Evolutionary conservation across 2,797 vertebrate species (phyloP).

Genomic region (Miichthys miiuy): DNA sequence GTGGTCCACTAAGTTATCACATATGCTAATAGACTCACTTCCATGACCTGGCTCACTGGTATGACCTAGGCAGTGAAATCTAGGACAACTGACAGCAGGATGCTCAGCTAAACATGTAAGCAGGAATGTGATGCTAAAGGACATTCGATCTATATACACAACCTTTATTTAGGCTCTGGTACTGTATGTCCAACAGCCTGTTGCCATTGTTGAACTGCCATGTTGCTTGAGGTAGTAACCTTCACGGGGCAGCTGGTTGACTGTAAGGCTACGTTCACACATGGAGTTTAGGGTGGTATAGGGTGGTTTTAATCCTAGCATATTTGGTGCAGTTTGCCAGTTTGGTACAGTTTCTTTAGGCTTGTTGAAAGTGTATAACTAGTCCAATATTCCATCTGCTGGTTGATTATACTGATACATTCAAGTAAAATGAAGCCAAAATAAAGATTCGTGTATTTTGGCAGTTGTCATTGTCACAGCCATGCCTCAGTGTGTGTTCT

Average conservation of each 20-base stretch:
- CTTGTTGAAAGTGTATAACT: background rate
- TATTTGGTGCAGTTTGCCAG: background rate
- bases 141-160: background rate
- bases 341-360: background rate
- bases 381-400: too few relatives aligned
- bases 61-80: background rate
- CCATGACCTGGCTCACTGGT: background rate
- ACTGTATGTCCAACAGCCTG: background rate
- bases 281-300: background rate
- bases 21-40: conserved; percentile 23
- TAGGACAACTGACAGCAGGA: background rate
- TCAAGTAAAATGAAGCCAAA: too few relatives aligned
- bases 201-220: background rate
- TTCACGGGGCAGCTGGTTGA: background rate
- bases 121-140: background rate
- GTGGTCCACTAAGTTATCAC: conserved; percentile 1
- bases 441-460: too few relatives aligned
- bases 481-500: too few relatives aligned
- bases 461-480: too few relatives aligned
- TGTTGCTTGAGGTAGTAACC: background rate
- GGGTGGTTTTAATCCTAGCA: background rate
- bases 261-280: background rate
- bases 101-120: background rate
- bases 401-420: too few relatives aligned
- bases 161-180: background rate